Evolutionary conservation across 2,113 vertebrate species (phyloP).

Genomic region (Sarotherodon lohbergeri): DNA sequence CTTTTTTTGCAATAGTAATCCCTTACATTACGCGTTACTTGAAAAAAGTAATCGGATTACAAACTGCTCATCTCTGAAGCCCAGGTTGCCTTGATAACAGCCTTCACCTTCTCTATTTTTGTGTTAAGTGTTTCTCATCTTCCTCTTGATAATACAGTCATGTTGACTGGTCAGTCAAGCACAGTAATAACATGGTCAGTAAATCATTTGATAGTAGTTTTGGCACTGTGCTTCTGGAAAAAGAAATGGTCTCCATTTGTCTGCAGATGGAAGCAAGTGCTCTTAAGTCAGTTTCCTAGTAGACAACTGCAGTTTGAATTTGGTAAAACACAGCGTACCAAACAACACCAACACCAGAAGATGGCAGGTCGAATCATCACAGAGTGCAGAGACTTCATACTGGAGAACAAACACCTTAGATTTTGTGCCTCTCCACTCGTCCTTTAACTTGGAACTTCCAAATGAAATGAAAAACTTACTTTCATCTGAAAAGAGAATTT

Average conservation of each 20-base stretch:
- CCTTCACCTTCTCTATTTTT: neutral
- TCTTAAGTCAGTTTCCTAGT: neutral
- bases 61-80: neutral
- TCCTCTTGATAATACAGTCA: neutral
- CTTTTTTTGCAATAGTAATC: neutral
- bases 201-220: neutral
- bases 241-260: neutral
- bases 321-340: neutral
- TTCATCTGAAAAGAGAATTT: neutral
- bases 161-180: neutral
- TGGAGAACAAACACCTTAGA: neutral
- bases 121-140: rapidly evolving
- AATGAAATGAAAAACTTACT: neutral
- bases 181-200: neutral
- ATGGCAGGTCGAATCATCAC: neutral
- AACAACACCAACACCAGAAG: neutral
- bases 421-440: neutral
- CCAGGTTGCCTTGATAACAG: neutral
- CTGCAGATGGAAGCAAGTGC: neutral
- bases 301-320: neutral
- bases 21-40: rapidly evolving
- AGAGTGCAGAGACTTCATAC: neutral
- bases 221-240: neutral
- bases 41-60: neutral
- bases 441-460: neutral